These are phyloP conservation scores for Selene dorsalis DNA, from an alignment of 2,797 vertebrate genomes.

Conservation along the genomic window DNA sequence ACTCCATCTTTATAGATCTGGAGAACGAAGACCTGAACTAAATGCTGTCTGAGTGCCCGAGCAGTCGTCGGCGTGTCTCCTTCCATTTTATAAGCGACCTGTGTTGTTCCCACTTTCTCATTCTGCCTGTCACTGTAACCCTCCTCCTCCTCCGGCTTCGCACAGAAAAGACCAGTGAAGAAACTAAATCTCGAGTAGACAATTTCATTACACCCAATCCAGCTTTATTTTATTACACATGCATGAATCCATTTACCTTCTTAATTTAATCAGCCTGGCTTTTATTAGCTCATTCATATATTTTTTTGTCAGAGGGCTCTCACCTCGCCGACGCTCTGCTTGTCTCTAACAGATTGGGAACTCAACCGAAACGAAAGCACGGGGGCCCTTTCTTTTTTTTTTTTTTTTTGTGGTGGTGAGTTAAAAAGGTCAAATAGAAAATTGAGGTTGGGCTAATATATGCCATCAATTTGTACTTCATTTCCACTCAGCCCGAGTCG, in stretches of 20 bases:
- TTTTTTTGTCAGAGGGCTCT: slow-evolving; percentile 41
- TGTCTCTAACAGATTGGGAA: slow-evolving; percentile 34
- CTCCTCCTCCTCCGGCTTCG: slow-evolving; percentile 7
- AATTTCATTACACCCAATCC: slow-evolving; percentile 65
- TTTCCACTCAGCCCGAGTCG: slow-evolving; percentile 41
- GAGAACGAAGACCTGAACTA: slow-evolving; percentile 17
- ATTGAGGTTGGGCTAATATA: slow-evolving; percentile 64
- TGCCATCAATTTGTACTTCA: slow-evolving; percentile 62
- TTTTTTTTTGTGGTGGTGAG: slow-evolving; percentile 40
- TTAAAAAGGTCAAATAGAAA: slow-evolving; percentile 66
- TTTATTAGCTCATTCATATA: slow-evolving; percentile 71
- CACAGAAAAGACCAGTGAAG: slow-evolving; percentile 14
- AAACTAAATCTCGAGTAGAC: slow-evolving; percentile 64
- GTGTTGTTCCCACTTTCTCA: slow-evolving; percentile 35
- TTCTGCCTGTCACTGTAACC: slow-evolving; percentile 49
- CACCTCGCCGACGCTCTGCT: slow-evolving; percentile 25
- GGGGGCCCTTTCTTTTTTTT: slow-evolving; percentile 30
- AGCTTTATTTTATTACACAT: slow-evolving; percentile 63
- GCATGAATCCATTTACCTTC: slow-evolving; percentile 68
- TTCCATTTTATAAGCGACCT: slow-evolving; percentile 26
- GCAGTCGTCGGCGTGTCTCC: slow-evolving; percentile 8
- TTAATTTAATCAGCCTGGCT: slow-evolving; percentile 70
- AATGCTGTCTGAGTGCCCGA: slow-evolving; percentile 5
- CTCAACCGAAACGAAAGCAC: slow-evolving; percentile 29
- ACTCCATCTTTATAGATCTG: not conserved